A percentile compares a stretch with the other conserved stretches of the same genome.
Evolutionary conservation across 2,797 vertebrate genomes (phyloP).

Genomic region (Myripristis jacobus): DNA sequence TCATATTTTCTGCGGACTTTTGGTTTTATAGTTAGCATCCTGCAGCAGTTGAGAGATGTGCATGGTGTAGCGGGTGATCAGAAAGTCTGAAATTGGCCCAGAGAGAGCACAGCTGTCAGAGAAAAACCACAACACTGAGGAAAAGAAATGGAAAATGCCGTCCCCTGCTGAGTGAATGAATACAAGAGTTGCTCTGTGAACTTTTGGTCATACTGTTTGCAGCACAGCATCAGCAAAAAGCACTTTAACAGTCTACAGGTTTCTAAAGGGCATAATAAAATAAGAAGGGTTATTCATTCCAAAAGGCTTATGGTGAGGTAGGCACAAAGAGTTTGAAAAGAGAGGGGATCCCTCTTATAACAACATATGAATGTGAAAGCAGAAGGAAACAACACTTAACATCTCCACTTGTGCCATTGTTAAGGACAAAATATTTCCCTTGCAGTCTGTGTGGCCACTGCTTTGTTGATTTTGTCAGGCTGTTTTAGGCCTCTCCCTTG

Average conservation of each 20-base stretch:
- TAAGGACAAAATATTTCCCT: constrained; percentile 45
- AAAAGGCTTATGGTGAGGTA: constrained; percentile 34
- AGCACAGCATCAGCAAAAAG: constrained; percentile 64
- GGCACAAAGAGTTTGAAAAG: neutral
- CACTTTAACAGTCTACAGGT: constrained; percentile 47
- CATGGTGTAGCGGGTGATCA: constrained; percentile 67
- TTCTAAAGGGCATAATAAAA: constrained; percentile 57
- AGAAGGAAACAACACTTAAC: constrained; percentile 42
- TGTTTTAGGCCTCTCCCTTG: constrained; percentile 37
- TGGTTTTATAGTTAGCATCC: constrained; percentile 60
- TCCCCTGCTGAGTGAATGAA: constrained; percentile 73
- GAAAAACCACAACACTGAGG: constrained; percentile 64
- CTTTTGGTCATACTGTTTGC: constrained; percentile 46
- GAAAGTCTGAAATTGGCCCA: constrained; percentile 75
- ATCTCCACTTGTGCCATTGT: constrained; percentile 39
- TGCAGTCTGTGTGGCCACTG: constrained; percentile 1
- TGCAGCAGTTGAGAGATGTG: constrained; percentile 67
- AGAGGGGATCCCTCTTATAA: neutral
- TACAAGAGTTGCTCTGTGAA: constrained; percentile 61
- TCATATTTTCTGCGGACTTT: constrained; percentile 52
- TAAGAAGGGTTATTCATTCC: constrained; percentile 49
- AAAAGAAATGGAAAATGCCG: constrained; percentile 73
- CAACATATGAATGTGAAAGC: constrained; percentile 19
- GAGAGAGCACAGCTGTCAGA: constrained; percentile 69
- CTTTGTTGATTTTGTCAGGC: constrained; percentile 49